These are phyloP conservation scores for Polypedilum pembai DNA, from an alignment of 1,140 invertebrate genomes.

Conservation along the genomic window DNA sequence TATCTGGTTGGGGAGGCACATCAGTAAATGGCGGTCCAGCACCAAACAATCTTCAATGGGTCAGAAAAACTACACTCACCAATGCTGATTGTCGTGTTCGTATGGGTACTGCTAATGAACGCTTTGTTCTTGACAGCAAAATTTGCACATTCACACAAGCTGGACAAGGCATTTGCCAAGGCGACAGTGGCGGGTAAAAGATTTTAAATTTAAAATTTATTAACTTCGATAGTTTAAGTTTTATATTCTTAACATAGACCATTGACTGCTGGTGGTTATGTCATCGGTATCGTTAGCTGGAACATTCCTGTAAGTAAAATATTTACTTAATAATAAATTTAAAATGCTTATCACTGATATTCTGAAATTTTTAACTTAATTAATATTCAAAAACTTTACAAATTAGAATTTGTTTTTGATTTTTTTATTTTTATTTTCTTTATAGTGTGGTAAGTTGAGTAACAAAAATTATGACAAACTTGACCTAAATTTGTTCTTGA, in stretches of 20 bases:
- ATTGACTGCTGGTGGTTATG: conserved; percentile 40
- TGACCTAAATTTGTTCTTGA: no score
- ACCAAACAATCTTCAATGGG: conserved; percentile 29
- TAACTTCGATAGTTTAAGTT: no score
- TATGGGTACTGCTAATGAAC: not conserved
- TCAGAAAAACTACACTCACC: conserved; percentile 29
- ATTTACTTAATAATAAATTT: no score
- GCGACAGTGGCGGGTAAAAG: conserved; percentile 41
- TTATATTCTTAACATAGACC: conserved; percentile 47
- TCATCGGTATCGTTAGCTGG: conserved; percentile 58
- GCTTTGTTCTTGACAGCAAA: conserved; percentile 33
- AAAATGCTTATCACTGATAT: no score
- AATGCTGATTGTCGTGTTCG: conserved; percentile 29
- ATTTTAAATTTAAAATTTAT: not conserved
- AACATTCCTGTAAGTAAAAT: conserved; percentile 48
- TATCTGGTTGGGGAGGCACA: conserved; percentile 20
- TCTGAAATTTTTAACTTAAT: no score
- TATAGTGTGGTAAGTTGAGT: no score
- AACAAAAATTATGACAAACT: no score
- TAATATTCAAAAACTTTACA: no score
- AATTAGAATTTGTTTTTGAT: no score
- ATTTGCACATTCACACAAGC: conserved; percentile 41
- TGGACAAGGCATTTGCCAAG: conserved; percentile 44
- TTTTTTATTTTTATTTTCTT: no score
- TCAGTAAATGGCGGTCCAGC: not conserved